These are phyloP conservation scores for Anthonomus grandis DNA, from an alignment of 1,140 invertebrate species.

Conservation along the genomic window DNA sequence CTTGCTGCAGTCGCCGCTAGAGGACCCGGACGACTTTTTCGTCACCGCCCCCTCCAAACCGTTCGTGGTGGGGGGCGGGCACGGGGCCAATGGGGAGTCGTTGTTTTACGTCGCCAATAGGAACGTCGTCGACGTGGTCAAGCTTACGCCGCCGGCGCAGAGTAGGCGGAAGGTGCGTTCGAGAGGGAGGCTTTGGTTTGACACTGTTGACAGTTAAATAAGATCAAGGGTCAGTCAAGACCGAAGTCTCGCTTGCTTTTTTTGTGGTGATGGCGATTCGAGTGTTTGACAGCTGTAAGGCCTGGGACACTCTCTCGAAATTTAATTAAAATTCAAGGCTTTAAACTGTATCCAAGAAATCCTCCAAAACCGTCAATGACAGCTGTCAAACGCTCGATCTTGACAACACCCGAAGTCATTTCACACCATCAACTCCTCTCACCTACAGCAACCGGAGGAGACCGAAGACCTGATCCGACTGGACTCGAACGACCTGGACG, in stretches of 20 bases:
- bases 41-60: slow-evolving; percentile 36
- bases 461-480: slow-evolving; percentile 59
- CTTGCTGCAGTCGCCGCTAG: slow-evolving; percentile 40
- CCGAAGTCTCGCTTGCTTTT: too few relatives aligned
- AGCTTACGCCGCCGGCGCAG: slow-evolving; percentile 42
- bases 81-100: slow-evolving; percentile 45
- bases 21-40: slow-evolving; percentile 43
- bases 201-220: too few relatives aligned
- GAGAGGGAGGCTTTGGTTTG: too few relatives aligned
- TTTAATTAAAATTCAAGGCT: too few relatives aligned
- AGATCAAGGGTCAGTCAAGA: too few relatives aligned
- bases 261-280: too few relatives aligned
- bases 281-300: too few relatives aligned
- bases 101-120: slow-evolving; percentile 46
- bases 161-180: slow-evolving; percentile 42
- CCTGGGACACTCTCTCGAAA: too few relatives aligned
- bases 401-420: too few relatives aligned
- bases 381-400: background rate
- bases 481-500: slow-evolving; percentile 56
- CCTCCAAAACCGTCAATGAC: background rate
- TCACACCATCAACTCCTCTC: too few relatives aligned
- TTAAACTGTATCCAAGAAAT: too few relatives aligned
- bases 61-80: slow-evolving; percentile 47
- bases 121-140: slow-evolving; percentile 46
- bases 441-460: slow-evolving; percentile 42